These are phyloP conservation scores for Encarsia formosa DNA, from an alignment of 2,888 invertebrate genomes.

Conservation along the genomic window DNA sequence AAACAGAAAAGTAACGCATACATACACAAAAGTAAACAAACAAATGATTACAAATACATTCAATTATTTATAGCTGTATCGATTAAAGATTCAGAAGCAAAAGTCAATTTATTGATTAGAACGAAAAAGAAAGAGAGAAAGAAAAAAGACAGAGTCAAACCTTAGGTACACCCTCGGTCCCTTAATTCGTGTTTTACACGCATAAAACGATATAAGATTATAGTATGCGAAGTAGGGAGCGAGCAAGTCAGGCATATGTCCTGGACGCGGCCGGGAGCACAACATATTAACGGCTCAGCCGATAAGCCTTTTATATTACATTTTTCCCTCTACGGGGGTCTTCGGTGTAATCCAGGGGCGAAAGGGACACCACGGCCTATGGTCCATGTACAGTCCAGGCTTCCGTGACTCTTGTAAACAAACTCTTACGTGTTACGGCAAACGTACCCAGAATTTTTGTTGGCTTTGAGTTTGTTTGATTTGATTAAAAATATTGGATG, in stretches of 20 bases:
- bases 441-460: no score
- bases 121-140: not conserved
- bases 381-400: not conserved
- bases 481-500: no score
- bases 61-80: no score
- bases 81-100: no score
- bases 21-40: no score
- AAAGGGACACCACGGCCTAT: slow-evolving; percentile 34
- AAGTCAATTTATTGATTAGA: not conserved
- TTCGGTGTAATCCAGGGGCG: slow-evolving; percentile 45
- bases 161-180: not conserved
- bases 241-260: not conserved
- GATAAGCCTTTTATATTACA: slow-evolving; percentile 53
- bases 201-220: not conserved
- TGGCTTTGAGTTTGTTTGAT: no score
- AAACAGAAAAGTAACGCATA: no score
- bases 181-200: not conserved
- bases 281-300: slow-evolving; percentile 52
- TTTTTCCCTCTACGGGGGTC: slow-evolving; percentile 52
- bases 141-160: not conserved
- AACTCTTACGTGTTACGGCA: no score
- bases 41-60: no score
- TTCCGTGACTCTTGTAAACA: no score
- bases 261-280: slow-evolving; percentile 34
- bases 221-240: no score